Evolutionary conservation across 2,113 vertebrate species (phyloP).

Genomic region (Actenoides lindsayi): DNA sequence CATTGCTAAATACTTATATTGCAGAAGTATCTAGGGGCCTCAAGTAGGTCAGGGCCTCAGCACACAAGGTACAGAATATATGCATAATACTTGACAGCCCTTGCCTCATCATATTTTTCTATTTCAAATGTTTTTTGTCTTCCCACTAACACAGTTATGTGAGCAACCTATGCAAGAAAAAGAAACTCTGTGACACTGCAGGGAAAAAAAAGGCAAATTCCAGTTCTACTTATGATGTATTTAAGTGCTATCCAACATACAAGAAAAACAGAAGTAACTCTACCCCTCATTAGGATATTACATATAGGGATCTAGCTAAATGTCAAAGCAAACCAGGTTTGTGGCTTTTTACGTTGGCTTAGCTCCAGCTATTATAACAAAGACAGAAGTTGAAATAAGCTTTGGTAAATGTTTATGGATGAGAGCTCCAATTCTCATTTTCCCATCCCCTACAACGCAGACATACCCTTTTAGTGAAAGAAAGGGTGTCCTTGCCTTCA

Average conservation of each 20-base stretch:
- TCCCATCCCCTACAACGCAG: background rate
- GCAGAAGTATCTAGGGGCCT: background rate
- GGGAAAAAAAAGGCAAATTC: background rate
- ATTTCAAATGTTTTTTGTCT: slow-evolving; percentile 11
- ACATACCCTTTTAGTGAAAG: background rate
- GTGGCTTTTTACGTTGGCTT: background rate
- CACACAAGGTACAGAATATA: background rate
- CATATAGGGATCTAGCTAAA: background rate
- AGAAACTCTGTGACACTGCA: background rate
- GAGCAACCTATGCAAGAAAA: background rate
- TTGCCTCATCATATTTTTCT: slow-evolving; percentile 25
- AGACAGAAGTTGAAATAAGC: slow-evolving; percentile 5
- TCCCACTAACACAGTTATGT: background rate
- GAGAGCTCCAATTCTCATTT: background rate
- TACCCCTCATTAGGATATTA: background rate
- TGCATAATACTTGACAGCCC: background rate
- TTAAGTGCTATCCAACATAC: background rate
- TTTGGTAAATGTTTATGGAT: background rate
- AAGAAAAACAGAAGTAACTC: background rate
- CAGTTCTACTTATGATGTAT: background rate
- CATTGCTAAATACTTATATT: background rate
- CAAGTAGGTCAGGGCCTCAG: background rate
- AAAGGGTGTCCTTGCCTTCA: background rate
- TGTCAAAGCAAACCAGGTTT: background rate
- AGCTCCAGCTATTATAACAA: background rate